These are phyloP conservation scores for Thereuonema tuberculata DNA, from an alignment of 1,140 invertebrate species.

Conservation along the genomic window DNA sequence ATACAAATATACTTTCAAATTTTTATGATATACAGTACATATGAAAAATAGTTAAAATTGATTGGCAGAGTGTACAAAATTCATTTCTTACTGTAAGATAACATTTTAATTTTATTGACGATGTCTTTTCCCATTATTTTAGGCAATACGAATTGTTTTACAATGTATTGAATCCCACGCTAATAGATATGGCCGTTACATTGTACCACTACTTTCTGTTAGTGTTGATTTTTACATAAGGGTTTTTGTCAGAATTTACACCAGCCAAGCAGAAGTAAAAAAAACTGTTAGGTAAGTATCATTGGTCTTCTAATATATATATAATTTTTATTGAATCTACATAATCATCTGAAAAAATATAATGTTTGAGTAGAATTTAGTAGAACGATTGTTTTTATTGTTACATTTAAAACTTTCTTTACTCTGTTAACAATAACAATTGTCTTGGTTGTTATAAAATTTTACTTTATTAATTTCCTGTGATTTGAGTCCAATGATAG, in stretches of 20 bases:
- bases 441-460: too few relatives aligned
- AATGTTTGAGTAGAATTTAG: background rate
- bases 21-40: too few relatives aligned
- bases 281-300: conserved; percentile 49
- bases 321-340: background rate
- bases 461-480: too few relatives aligned
- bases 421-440: too few relatives aligned
- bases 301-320: background rate
- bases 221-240: conserved; percentile 96
- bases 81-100: too few relatives aligned
- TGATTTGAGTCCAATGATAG: too few relatives aligned
- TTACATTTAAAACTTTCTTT: background rate
- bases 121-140: too few relatives aligned
- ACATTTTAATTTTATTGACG: too few relatives aligned
- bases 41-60: too few relatives aligned
- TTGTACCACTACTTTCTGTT: conserved; percentile 75
- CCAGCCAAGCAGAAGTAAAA: conserved; percentile 70
- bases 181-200: conserved; percentile 82
- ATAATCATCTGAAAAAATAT: conserved; percentile 3
- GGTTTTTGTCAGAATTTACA: conserved; percentile 75
- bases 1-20: too few relatives aligned
- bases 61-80: too few relatives aligned
- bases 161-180: conserved; percentile 82
- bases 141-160: conserved; percentile 82
- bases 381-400: background rate